Conservation (phyloP, 1,140 invertebrate species). For the Bombus waltoni region DNA sequence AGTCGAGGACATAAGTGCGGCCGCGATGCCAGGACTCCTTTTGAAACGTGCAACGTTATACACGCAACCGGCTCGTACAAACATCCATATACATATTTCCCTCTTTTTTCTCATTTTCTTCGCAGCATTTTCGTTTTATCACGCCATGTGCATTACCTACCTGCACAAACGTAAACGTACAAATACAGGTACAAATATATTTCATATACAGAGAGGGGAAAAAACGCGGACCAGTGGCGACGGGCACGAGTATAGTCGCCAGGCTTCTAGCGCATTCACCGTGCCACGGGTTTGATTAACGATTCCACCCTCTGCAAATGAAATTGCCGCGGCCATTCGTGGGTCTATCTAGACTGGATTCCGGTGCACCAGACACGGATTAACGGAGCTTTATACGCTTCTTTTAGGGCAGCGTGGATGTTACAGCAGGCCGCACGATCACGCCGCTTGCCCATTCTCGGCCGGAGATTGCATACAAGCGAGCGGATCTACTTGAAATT, state of each 20-base stretch:
- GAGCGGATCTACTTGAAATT: slow-evolving; percentile 65
- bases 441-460: slow-evolving; percentile 47
- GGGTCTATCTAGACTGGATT: slow-evolving; percentile 61
- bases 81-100: neutral
- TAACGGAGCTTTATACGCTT: slow-evolving; percentile 65
- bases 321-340: slow-evolving; percentile 59
- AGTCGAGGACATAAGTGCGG: neutral
- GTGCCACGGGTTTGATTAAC: slow-evolving; percentile 61
- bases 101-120: slow-evolving; percentile 20
- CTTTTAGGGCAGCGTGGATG: slow-evolving; percentile 50
- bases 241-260: slow-evolving; percentile 4
- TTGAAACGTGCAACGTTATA: neutral
- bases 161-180: neutral
- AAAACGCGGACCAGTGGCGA: neutral
- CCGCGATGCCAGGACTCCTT: neutral
- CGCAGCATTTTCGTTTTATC: slow-evolving; percentile 40
- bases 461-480: slow-evolving; percentile 55
- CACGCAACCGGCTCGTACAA: neutral
- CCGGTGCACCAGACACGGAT: slow-evolving; percentile 61
- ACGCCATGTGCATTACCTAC: neutral
- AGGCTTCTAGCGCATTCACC: slow-evolving; percentile 37
- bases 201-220: neutral
- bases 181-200: too few relatives aligned
- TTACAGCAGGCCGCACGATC: slow-evolving; percentile 34
- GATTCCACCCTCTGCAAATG: slow-evolving; percentile 60